phyloP scores from a whole-genome alignment of 2,888 invertebrate genomes.

The Drosophila mimetica region DNA sequence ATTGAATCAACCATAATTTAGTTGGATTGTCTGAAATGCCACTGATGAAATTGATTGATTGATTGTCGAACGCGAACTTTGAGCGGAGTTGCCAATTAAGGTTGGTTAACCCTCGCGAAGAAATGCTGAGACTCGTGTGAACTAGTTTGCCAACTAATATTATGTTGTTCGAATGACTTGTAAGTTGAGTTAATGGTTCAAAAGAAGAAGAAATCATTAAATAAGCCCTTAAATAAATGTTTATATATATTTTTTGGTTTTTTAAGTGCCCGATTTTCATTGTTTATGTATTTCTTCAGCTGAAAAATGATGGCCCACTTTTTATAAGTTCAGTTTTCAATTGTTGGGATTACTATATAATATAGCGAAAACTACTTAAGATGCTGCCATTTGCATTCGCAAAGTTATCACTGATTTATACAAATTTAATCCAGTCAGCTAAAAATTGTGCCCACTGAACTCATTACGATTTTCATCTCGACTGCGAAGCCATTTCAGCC shows the following conservation, averaged over 20 bases:
- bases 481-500: conserved; percentile 18
- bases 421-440: not conserved
- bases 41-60: conserved; percentile 57
- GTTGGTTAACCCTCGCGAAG: conserved; percentile 36
- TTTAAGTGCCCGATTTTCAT: no score
- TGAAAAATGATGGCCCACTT: not conserved
- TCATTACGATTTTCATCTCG: conserved; percentile 6
- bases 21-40: conserved; percentile 48
- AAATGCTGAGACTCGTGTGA: conserved; percentile 27
- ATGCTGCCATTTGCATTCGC: not conserved
- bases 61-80: conserved; percentile 51
- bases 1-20: conserved; percentile 55
- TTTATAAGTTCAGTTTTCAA: not conserved
- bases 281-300: not conserved
- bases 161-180: not conserved
- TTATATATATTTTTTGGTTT: no score
- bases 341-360: not conserved
- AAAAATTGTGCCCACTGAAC: conserved; percentile 10
- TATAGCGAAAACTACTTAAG: not conserved
- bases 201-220: not conserved
- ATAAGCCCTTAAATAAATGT: no score
- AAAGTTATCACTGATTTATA: not conserved
- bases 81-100: conserved; percentile 36
- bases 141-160: conserved; percentile 34
- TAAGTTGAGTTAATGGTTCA: not conserved